Percentiles rank a stretch among this genome's conserved stretches.
Evolutionary conservation across 2,888 invertebrate species (phyloP).

Genomic region (Keiferia lycopersicella): DNA sequence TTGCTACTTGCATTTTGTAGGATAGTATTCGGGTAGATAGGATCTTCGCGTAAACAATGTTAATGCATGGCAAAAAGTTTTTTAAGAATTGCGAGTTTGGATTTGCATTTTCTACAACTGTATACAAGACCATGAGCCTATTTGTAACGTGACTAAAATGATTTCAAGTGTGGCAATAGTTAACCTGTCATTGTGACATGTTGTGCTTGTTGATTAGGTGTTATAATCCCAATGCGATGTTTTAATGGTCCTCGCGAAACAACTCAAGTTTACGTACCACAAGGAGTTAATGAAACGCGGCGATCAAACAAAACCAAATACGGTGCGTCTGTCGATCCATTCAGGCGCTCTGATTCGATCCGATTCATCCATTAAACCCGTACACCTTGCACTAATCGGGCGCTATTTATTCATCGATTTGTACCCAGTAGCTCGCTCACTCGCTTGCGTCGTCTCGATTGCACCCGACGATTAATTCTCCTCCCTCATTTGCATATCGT

Average conservation of each 20-base stretch:
- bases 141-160: too few relatives aligned
- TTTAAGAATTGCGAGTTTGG: too few relatives aligned
- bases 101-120: too few relatives aligned
- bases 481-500: constrained; percentile 74
- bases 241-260: constrained; percentile 9
- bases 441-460: constrained; percentile 68
- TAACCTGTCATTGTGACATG: background rate
- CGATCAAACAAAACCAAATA: constrained; percentile 58
- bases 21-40: background rate
- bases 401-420: constrained; percentile 76
- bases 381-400: constrained; percentile 68
- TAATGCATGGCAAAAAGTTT: background rate
- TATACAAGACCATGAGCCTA: too few relatives aligned
- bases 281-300: constrained; percentile 54
- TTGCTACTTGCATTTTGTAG: constrained; percentile 22
- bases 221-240: background rate
- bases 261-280: constrained; percentile 39
- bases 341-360: constrained; percentile 58
- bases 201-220: constrained; percentile 15
- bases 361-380: constrained; percentile 63
- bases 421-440: constrained; percentile 65
- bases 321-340: constrained; percentile 57
- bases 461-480: constrained; percentile 71
- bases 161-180: background rate
- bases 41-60: background rate